Evolutionary conservation across 1,140 invertebrate species (phyloP), one percentile per base, ranked within the genome.

Genomic region (Eriosoma lanigerum): DNA sequence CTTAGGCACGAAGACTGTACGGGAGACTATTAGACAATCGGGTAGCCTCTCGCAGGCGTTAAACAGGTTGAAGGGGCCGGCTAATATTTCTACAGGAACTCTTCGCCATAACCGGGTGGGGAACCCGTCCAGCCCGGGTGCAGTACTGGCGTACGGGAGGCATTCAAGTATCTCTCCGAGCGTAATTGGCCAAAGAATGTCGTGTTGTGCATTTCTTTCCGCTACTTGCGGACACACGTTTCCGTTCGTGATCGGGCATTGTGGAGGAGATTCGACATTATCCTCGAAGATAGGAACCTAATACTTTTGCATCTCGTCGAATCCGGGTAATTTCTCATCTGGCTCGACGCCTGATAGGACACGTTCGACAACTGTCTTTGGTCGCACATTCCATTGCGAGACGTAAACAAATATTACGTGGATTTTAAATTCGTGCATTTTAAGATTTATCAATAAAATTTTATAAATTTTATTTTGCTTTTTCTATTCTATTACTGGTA

Each of bases 151-250:
- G 8, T n/a, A 1, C 24, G 50, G 26, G 0, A 72, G 10, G 2
- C 0, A 21, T 5, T 72, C 13, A 0, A 5, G 0, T 0, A 52
- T 48, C 1, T 72, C 68, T 9, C 6, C 12, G 6, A n/a, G 0
- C 1, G 24, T 1, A 1, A 32, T 26, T 0, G 46, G 24, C 0
- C 2, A 21, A 0, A 15, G 4, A 0, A 48, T 12, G n/a, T n/a
- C n/a, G n/a, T n/a, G n/a, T n/a, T n/a, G n/a, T n/a, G n/a, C 0
- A 3, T 48, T 13, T 1, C 19, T 1, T 1, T 0, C 1, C 17
- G 60, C 5, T 3, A 1, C 17, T 1, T 0, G 4, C 15, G 10
- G 58, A 13, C 6, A 21, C 4, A 9, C 21, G n/a, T n/a, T n/a
- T n/a, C n/a, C n/a, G n/a, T n/a, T n/a, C n/a, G n/a, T 15, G 64